These are phyloP conservation scores for Chrysina gloriosa DNA, from an alignment of 2,888 invertebrate genomes.

Conservation along the genomic window DNA sequence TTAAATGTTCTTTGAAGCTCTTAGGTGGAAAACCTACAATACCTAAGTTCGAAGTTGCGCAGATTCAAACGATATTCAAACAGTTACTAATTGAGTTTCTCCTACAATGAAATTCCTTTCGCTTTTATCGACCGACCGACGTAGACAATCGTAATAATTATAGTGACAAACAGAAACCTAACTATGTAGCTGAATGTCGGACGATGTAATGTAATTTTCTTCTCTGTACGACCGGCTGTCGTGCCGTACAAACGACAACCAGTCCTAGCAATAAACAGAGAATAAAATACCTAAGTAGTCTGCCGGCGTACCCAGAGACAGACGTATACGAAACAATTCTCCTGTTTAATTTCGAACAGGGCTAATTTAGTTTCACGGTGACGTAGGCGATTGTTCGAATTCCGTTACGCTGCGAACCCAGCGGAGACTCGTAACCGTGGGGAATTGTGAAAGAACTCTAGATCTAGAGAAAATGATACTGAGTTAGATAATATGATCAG, in stretches of 20 bases:
- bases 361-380: constrained; percentile 26
- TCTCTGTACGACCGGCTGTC: neutral
- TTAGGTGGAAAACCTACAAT: too few relatives aligned
- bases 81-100: neutral
- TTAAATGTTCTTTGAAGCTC: too few relatives aligned
- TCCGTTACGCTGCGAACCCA: constrained; percentile 18
- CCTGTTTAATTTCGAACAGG: constrained; percentile 24
- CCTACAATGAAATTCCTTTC: neutral
- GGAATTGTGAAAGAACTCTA: too few relatives aligned
- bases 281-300: constrained; percentile 1
- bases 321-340: constrained; percentile 16
- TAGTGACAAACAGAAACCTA: neutral
- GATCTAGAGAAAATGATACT: constrained; percentile 1
- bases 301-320: neutral
- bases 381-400: constrained; percentile 19
- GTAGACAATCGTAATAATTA: neutral
- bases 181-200: neutral
- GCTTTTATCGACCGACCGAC: neutral
- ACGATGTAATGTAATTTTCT: neutral
- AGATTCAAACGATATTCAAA: neutral
- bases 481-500: too few relatives aligned
- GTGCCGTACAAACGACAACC: neutral
- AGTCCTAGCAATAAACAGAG: constrained; percentile 1
- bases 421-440: constrained; percentile 1
- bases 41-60: too few relatives aligned